Evolutionary conservation across 2,888 invertebrate genomes (phyloP).

Genomic region (Synergus umbraculus): DNA sequence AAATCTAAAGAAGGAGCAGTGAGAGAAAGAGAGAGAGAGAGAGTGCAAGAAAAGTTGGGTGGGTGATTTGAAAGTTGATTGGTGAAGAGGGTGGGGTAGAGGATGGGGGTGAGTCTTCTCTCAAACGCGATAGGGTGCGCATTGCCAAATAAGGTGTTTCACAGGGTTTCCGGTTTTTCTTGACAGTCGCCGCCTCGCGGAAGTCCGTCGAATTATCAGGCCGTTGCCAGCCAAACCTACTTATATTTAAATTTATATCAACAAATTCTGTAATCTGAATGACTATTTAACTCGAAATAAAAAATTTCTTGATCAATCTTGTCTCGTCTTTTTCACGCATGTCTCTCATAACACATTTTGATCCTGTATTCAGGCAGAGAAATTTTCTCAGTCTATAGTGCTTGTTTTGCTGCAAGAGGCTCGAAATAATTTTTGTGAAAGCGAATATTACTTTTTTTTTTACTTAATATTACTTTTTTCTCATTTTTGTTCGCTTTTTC

Average conservation of each 20-base stretch:
- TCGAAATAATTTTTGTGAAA: conserved; percentile 7
- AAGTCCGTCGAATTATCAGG: conserved; percentile 42
- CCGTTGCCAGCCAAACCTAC: conserved; percentile 5
- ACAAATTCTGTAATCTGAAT: conserved; percentile 34
- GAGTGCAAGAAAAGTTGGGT: not conserved
- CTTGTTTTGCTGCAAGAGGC: conserved; percentile 8
- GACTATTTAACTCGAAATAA: conserved; percentile 33
- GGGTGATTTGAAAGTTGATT: conserved; percentile 23
- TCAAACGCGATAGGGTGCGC: conserved; percentile 75
- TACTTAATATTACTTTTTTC: not conserved
- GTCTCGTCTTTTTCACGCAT: conserved; percentile 40
- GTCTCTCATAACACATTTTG: conserved; percentile 21
- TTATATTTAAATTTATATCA: conserved; percentile 34
- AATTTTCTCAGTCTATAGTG: not conserved
- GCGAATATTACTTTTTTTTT: conserved; percentile 1
- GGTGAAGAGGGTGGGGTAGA: conserved; percentile 8
- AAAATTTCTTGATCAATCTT: conserved; percentile 32
- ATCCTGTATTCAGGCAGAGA: conserved; percentile 3
- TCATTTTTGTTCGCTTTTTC: conserved; percentile 6
- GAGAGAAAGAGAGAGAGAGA: conserved; percentile 7
- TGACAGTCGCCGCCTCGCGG: conserved; percentile 62
- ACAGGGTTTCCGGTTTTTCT: conserved; percentile 80
- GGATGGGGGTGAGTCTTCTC: conserved; percentile 22
- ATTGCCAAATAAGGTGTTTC: conserved; percentile 86
- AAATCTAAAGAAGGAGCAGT: not conserved